Evolutionary conservation across 2,888 invertebrate genomes (phyloP).

Genomic region (Watsonalla cultraria): DNA sequence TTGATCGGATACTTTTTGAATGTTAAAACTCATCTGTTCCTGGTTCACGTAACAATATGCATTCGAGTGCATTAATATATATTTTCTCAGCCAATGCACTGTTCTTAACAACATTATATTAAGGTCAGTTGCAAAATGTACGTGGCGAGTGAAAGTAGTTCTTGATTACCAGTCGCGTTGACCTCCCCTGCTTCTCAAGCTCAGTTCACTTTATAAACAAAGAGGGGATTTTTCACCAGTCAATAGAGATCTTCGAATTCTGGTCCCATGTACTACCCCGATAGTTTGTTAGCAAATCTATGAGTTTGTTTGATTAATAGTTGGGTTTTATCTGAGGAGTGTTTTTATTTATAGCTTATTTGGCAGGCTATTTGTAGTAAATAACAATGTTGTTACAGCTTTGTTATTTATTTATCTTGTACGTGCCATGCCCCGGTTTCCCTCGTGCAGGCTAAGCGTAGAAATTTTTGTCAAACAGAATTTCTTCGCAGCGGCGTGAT

Average conservation of each 20-base stretch:
- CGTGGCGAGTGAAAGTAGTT: conserved; percentile 52
- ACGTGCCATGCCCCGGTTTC: too few species aligned
- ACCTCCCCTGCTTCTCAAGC: conserved; percentile 14
- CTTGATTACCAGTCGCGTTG: conserved; percentile 24
- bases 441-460: too few species aligned
- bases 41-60: conserved; percentile 10
- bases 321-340: not conserved
- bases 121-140: conserved; percentile 58
- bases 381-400: not conserved
- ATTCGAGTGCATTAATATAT: conserved; percentile 26
- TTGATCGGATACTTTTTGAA: too few species aligned
- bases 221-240: not conserved
- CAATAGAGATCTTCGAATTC: not conserved
- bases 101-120: conserved; percentile 38
- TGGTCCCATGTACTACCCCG: not conserved
- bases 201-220: not conserved
- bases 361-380: not conserved
- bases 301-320: not conserved
- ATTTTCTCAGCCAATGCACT: conserved; percentile 38
- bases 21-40: not conserved
- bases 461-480: too few species aligned
- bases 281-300: conserved; percentile 26
- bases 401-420: not conserved
- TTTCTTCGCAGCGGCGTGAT: too few species aligned
- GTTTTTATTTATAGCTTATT: not conserved